phyloP scores from a whole-genome alignment of 2,888 invertebrate species.

The Noctua pronuba region DNA sequence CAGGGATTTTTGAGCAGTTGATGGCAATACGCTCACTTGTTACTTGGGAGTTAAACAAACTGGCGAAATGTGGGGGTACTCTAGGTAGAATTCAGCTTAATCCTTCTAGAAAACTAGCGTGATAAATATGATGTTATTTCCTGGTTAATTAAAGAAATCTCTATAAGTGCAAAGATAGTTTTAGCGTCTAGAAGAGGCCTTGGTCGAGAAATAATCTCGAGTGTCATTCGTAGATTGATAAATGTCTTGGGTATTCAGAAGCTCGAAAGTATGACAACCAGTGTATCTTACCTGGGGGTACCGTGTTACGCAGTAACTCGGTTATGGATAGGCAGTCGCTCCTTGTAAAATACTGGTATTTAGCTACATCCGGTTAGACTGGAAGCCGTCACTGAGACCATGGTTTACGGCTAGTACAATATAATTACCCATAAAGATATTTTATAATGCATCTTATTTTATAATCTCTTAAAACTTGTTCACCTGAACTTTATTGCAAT shows the following conservation, averaged over 20 bases:
- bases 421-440: no score
- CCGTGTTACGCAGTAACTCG: not conserved
- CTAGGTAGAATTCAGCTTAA: not conserved
- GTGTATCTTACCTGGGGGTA: no score
- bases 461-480: not conserved
- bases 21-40: not conserved
- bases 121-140: not conserved
- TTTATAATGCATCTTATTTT: not conserved
- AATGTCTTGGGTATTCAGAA: no score
- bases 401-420: no score
- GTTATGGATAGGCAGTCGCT: not conserved
- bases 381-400: not conserved
- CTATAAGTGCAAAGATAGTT: not conserved
- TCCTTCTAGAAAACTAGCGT: accelerated
- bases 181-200: not conserved
- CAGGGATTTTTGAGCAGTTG: not conserved
- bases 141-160: no score
- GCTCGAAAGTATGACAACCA: not conserved
- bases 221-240: no score
- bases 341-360: not conserved
- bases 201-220: no score
- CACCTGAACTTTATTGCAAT: no score
- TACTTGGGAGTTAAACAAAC: not conserved
- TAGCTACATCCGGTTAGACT: not conserved
- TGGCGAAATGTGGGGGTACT: not conserved